Evolutionary conservation across 2,797 vertebrate genomes (phyloP).

Genomic region (Hydrocynus forskahlii): DNA sequence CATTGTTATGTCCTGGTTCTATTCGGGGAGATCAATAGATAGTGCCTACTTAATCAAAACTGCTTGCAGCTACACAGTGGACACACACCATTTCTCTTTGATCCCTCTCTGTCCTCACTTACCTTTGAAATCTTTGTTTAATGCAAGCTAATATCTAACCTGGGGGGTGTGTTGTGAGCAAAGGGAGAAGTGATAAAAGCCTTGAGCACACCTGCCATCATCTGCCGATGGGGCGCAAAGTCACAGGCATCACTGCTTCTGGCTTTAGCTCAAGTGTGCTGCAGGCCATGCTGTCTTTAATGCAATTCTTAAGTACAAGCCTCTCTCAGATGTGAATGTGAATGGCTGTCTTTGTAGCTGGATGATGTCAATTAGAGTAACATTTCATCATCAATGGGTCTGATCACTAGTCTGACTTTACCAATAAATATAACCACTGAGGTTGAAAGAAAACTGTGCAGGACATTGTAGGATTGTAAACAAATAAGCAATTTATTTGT

Average conservation of each 20-base stretch:
- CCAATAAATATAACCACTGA: not conserved
- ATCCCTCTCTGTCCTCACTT: slow-evolving; percentile 44
- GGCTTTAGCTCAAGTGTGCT: slow-evolving; percentile 51
- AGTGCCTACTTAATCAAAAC: slow-evolving; percentile 61
- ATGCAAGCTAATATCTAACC: slow-evolving; percentile 63
- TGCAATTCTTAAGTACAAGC: not conserved
- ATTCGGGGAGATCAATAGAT: slow-evolving; percentile 67
- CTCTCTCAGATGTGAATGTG: not conserved
- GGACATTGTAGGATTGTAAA: no score
- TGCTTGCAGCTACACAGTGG: slow-evolving; percentile 8
- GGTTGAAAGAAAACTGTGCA: not conserved
- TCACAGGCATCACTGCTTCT: slow-evolving; percentile 52
- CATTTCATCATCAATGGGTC: not conserved
- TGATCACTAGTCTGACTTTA: not conserved
- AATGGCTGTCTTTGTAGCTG: not conserved
- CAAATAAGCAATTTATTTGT: no score
- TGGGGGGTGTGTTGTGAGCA: slow-evolving; percentile 62
- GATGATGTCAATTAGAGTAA: not conserved
- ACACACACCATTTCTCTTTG: slow-evolving; percentile 56
- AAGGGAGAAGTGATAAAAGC: slow-evolving; percentile 61
- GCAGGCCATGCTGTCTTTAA: slow-evolving; percentile 59
- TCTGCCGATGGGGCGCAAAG: slow-evolving; percentile 60
- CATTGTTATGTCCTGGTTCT: slow-evolving; percentile 65
- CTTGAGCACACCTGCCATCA: slow-evolving; percentile 72
- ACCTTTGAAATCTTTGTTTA: slow-evolving; percentile 63